Percentiles rank a stretch among this genome's conserved stretches.
phyloP scores from a whole-genome alignment of 2,113 vertebrate genomes.

The Saimiri boliviensis region DNA sequence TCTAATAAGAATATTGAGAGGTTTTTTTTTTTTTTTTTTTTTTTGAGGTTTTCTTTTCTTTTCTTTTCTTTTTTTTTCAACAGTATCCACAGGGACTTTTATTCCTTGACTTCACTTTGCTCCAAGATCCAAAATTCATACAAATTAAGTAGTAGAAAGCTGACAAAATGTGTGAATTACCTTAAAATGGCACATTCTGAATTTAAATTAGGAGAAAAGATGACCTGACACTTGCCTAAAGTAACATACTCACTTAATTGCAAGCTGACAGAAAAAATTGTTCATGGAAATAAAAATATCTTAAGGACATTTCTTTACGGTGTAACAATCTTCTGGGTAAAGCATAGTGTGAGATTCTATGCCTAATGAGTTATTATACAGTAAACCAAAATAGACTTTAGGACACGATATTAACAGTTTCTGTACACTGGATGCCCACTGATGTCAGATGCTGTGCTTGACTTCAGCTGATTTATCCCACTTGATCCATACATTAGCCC shows the following conservation, averaged over 20 bases:
- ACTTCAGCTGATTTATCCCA: not conserved
- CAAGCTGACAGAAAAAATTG: not conserved
- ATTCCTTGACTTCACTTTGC: conserved; percentile 41
- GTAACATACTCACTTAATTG: conserved; percentile 37
- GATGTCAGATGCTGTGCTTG: not conserved
- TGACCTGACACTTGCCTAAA: not conserved
- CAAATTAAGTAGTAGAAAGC: conserved; percentile 44
- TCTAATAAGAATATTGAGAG: conserved; percentile 26
- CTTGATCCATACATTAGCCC: not conserved
- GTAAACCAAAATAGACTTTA: not conserved
- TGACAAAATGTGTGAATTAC: conserved; percentile 55
- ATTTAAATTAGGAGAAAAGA: conserved; percentile 23
- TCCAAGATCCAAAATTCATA: conserved; percentile 38
- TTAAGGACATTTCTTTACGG: conserved; percentile 22
- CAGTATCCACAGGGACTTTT: not conserved
- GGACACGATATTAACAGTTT: not conserved
- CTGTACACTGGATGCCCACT: rapidly evolving
- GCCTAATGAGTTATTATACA: not conserved
- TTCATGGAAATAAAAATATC: not conserved
- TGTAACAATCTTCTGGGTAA: not conserved
- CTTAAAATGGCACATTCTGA: conserved; percentile 33
- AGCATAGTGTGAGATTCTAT: not conserved
- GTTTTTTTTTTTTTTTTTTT: too few species aligned
- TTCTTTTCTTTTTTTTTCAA: not conserved
- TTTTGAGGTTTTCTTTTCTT: too few species aligned